Base-by-base conservation (phyloP, 2,113 vertebrate genomes). In the Pyrgilauda ruficollis region DNA sequence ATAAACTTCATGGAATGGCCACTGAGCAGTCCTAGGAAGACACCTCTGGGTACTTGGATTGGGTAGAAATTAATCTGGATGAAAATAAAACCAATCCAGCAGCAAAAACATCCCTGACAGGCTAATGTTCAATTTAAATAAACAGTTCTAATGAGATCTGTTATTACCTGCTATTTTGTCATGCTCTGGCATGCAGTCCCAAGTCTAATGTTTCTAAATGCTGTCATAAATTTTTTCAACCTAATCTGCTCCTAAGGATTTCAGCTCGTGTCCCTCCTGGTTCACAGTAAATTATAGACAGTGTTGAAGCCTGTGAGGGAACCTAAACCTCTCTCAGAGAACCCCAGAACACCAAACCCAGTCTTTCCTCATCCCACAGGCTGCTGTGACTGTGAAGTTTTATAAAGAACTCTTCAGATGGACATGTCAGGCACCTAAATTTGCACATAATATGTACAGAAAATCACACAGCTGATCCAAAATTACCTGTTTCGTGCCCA, bases 81-180 rank as follows among this genome's bases (percentile, higher is more conserved):
- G 70, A 83, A 95, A 92, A 94, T 66, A 92, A 94, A 39, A 80
- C 90, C 75, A 87, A 84, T 88, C 47, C 49, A 96, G 92, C 82
- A 97, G 89, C 85, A 84, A 97, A 97, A 97, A 95, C 78, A 95
- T 87, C 96, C 87, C 73, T 98, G 96, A 95, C 96, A 96, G 97
- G 89, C 95, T 98, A 97, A 97, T 97, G 88, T 96, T 97, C 91
- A 90, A 97, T 97, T 97, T 97, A 97, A 98, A 97, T 98, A 98
- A 98, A 97, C 97, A 97, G 79, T 30, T 84, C 96, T 98, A 97
- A 97, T 97, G 96, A 98, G 96, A 97, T 97, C 97, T 98, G 97
- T 97, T 97, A 96, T 97, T 98, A 97, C 94, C 97, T 92, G 95
- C 91, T 94, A 95, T 95, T 96, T 85, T 94, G 94, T 96, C 97